Percentiles rank a stretch among this genome's conserved stretches.
Evolutionary conservation across 1,140 invertebrate species (phyloP).

Genomic region (Calycopis cecrops): DNA sequence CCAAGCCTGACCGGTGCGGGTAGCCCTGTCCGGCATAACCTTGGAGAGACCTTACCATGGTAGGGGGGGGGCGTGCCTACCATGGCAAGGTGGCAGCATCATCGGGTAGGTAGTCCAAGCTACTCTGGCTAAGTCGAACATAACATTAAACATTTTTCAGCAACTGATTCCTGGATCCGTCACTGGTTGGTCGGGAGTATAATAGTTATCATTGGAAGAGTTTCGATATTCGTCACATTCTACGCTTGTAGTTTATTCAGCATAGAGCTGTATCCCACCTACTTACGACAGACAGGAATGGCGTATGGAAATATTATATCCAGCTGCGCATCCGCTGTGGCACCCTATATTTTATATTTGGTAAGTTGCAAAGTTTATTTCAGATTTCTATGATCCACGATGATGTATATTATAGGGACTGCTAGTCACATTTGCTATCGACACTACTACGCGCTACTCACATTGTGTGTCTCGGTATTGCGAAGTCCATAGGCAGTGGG

Average conservation of each 20-base stretch:
- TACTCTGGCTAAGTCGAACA: neutral
- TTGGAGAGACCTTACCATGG: no score
- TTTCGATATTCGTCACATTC: conserved; percentile 78
- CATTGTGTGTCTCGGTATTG: no score
- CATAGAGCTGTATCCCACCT: conserved; percentile 82
- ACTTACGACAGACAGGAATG: conserved; percentile 79
- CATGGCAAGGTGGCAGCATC: no score
- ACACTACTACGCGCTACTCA: no score
- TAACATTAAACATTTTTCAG: conserved; percentile 32
- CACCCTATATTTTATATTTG: conserved; percentile 84
- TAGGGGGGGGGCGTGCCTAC: no score
- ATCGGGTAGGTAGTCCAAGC: no score
- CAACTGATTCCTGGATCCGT: conserved; percentile 34
- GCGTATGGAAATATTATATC: conserved; percentile 78
- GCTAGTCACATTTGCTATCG: no score
- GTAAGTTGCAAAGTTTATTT: conserved; percentile 70
- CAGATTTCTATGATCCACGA: no score
- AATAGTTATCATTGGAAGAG: conserved; percentile 77
- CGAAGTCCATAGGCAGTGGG: no score
- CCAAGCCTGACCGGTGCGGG: no score
- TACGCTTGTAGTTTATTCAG: conserved; percentile 79
- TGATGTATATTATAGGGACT: no score
- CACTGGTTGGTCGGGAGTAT: conserved; percentile 54
- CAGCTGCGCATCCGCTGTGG: conserved; percentile 76
- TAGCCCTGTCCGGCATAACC: no score